A percentile compares a stretch with the other conserved stretches of the same genome.
These are phyloP conservation scores for Agrypnus murinus DNA, from an alignment of 2,888 invertebrate genomes.

Conservation along the genomic window DNA sequence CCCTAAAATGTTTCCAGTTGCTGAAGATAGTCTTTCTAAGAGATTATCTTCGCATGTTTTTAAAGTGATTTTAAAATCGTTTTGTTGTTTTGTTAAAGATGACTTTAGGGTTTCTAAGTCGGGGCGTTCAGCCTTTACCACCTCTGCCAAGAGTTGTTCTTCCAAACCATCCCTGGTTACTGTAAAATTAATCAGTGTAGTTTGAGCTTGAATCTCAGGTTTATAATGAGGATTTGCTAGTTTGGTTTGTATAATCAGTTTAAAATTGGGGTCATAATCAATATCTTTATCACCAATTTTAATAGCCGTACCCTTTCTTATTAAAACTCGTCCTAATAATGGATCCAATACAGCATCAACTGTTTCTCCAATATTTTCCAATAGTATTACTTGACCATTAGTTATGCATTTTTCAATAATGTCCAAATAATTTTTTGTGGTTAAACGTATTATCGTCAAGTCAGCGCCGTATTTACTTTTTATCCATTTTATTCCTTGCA, in stretches of 20 bases:
- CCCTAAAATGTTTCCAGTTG: slow-evolving; percentile 93
- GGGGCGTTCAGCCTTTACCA: slow-evolving; percentile 94
- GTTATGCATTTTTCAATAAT: slow-evolving; percentile 79
- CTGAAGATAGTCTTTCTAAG: slow-evolving; percentile 88
- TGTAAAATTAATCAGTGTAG: slow-evolving; percentile 95
- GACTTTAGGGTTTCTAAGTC: slow-evolving; percentile 90
- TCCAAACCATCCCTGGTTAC: slow-evolving; percentile 94
- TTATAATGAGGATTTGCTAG: slow-evolving; percentile 97
- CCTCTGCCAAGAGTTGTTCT: slow-evolving; percentile 94
- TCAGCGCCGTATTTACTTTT: slow-evolving; percentile 87
- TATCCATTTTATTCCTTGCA: slow-evolving; percentile 95
- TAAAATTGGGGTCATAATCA: slow-evolving; percentile 88
- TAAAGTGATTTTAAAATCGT: slow-evolving; percentile 94
- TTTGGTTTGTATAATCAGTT: slow-evolving; percentile 92
- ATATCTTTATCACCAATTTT: slow-evolving; percentile 95
- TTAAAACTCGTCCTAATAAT: slow-evolving; percentile 88
- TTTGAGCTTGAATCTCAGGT: slow-evolving; percentile 97
- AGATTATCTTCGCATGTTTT: slow-evolving; percentile 94
- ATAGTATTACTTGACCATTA: slow-evolving; percentile 84
- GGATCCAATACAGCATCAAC: slow-evolving; percentile 95
- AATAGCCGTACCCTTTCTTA: slow-evolving; percentile 87
- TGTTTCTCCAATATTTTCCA: slow-evolving; percentile 93
- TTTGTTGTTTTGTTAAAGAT: slow-evolving; percentile 92
- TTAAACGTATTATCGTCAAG: slow-evolving; percentile 84
- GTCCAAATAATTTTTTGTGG: slow-evolving; percentile 89